A percentile compares a stretch with the other conserved stretches of the same genome.
phyloP scores from a whole-genome alignment of 2,113 vertebrate genomes.

The Hippopotamus amphibius region DNA sequence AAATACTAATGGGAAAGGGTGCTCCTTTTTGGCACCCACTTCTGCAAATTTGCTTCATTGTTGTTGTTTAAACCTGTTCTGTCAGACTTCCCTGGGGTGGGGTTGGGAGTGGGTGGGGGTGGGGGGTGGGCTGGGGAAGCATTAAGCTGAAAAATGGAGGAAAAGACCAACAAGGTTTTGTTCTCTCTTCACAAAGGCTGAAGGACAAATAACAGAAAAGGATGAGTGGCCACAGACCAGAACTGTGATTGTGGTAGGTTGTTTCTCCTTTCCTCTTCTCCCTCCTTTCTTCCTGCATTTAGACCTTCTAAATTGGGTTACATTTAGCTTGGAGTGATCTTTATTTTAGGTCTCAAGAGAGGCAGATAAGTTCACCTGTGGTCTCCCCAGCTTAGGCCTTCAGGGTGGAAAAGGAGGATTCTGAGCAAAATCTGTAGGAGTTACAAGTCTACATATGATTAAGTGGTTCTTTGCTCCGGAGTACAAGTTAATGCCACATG shows the following conservation, averaged over 20 bases:
- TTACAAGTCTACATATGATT: background rate
- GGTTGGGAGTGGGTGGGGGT: background rate
- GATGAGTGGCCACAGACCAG: background rate
- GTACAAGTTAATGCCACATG: background rate
- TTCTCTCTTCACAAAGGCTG: background rate
- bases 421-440: background rate
- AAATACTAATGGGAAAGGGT: background rate
- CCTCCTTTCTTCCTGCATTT: background rate
- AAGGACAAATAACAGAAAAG: background rate
- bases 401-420: background rate
- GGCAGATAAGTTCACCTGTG: background rate
- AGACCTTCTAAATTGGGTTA: constrained; percentile 10
- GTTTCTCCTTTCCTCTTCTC: background rate
- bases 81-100: background rate
- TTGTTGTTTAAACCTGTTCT: background rate
- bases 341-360: constrained; percentile 24
- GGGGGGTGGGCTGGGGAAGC: background rate
- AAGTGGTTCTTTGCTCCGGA: background rate
- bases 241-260: background rate
- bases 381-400: background rate
- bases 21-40: background rate
- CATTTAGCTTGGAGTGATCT: constrained; percentile 19
- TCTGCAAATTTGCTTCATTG: background rate
- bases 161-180: background rate
- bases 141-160: constrained; percentile 1